Base-by-base conservation (phyloP, 2,113 vertebrate species). In the Engraulis encrasicolus region DNA sequence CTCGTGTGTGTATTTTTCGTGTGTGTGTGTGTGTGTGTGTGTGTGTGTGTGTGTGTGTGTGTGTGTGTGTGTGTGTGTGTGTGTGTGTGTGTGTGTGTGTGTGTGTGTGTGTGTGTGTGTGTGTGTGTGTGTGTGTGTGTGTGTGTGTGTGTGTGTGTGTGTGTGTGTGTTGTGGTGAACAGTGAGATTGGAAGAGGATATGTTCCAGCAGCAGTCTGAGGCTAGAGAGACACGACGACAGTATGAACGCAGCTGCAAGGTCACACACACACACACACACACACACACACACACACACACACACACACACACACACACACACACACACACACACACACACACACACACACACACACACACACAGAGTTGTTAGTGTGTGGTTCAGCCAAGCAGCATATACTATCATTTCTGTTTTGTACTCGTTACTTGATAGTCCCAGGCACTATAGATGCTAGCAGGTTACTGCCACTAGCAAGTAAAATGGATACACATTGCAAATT, bases 111-210 rank as follows among this genome's bases (percentile, higher is more conserved):
- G 5, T 5, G 6, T 58, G 3, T 52, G 2, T 23, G 50, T 82
- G 48, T 81, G 50, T 61, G 82, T 80, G 83, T 27, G 27, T 78
- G 20, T 80, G 82, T 83, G 38, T 81, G 45, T 78, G 37, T 18
- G 7, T 82, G 81, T 83, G 37, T 82, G 37, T 82, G 50, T 78
- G 50, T 83, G 61, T 83, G 36, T 83, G 40, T 38, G 38, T 4
- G 7, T 49, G 54, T 83, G 78, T 78, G 54, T 85, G 49, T 83
- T 66, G 23, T 85, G 49, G 81, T 66, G 66, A 74, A 74, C 66
- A 96, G 95, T 92, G 82, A 89, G 87, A 48, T 93, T 95, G 82
- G 93, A 95, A 88, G 94, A 96, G 77, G 93, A 96, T 78, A 20
- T 92, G 38, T 90, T 92, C 85, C 92, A 91, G 31, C 92, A 95